phyloP scores from a whole-genome alignment of 2,888 invertebrate species.

The Himalopsyche tibetana region DNA sequence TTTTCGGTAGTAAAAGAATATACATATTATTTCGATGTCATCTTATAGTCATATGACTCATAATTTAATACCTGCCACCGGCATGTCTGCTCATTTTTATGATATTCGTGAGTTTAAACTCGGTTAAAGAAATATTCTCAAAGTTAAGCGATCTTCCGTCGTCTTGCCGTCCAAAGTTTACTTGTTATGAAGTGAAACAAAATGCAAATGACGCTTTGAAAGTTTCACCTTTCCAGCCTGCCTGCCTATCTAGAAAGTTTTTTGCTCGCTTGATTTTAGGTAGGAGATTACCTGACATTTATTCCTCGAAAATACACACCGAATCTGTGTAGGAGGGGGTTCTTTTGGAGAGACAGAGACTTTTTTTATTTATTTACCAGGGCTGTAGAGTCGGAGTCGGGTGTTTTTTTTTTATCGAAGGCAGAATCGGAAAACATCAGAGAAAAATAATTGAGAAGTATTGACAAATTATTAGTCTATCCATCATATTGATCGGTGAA shows the following conservation, averaged over 20 bases:
- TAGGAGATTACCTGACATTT: constrained; percentile 31
- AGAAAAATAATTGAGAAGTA: too few relatives aligned
- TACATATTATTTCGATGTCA: not conserved
- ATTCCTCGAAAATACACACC: not conserved
- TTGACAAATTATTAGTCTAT: too few relatives aligned
- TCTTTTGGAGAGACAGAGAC: not conserved
- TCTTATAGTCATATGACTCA: not conserved
- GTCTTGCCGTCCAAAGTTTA: constrained; percentile 2
- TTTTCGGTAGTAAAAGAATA: not conserved
- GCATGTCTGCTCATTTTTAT: not conserved
- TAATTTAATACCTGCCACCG: not conserved
- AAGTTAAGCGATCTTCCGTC: not conserved
- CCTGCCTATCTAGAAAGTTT: not conserved
- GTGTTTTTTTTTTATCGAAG: too few relatives aligned
- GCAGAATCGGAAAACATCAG: too few relatives aligned
- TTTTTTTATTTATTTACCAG: too few relatives aligned
- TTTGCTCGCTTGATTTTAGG: constrained; percentile 8
- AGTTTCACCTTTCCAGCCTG: not conserved
- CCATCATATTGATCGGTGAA: too few relatives aligned
- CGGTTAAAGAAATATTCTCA: constrained; percentile 23
- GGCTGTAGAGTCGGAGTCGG: too few relatives aligned
- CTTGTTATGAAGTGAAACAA: constrained; percentile 40
- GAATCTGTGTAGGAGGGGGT: not conserved
- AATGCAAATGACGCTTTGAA: constrained; percentile 36
- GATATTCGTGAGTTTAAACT: not conserved